A percentile compares a stretch with the other conserved stretches of the same genome.
Evolutionary conservation across 2,888 invertebrate species (phyloP).

Genomic region (Stictocephala bisonia): DNA sequence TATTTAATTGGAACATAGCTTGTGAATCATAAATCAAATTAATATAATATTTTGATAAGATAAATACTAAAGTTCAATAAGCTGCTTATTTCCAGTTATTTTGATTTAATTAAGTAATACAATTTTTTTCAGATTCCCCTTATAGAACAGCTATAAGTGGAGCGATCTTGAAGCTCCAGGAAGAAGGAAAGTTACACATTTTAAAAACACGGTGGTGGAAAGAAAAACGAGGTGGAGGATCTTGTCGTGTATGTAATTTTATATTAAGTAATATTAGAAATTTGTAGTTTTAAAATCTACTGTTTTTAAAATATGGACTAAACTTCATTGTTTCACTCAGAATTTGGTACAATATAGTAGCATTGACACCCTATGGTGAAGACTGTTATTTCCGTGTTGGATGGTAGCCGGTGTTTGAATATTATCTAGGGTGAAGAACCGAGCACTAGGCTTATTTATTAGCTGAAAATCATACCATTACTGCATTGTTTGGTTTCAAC

Average conservation of each 20-base stretch:
- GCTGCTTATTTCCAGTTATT: neutral
- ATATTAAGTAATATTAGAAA: slow-evolving; percentile 15
- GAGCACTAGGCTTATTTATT: too few species aligned
- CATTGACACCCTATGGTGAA: neutral
- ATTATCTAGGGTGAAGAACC: too few species aligned
- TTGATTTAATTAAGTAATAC: too few species aligned
- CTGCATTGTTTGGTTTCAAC: too few species aligned
- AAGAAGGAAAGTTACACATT: slow-evolving; percentile 91
- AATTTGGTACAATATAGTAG: neutral
- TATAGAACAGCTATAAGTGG: slow-evolving; percentile 94
- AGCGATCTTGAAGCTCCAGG: slow-evolving; percentile 94
- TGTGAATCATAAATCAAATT: neutral
- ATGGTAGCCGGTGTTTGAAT: too few species aligned
- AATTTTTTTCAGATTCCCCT: slow-evolving; percentile 82
- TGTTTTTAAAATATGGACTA: neutral
- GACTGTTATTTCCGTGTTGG: too few species aligned
- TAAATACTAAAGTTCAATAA: neutral
- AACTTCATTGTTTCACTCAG: neutral
- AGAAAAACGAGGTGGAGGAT: slow-evolving; percentile 81
- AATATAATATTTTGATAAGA: too few species aligned
- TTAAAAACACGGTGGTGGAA: slow-evolving; percentile 98
- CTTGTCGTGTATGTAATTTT: slow-evolving; percentile 76
- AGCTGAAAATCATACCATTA: too few species aligned
- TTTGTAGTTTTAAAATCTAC: neutral
- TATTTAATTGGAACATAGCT: too few species aligned